Percentiles rank a stretch among this genome's conserved stretches.
Evolutionary conservation across 2,888 invertebrate species (phyloP).

Genomic region (Dicycla oo): DNA sequence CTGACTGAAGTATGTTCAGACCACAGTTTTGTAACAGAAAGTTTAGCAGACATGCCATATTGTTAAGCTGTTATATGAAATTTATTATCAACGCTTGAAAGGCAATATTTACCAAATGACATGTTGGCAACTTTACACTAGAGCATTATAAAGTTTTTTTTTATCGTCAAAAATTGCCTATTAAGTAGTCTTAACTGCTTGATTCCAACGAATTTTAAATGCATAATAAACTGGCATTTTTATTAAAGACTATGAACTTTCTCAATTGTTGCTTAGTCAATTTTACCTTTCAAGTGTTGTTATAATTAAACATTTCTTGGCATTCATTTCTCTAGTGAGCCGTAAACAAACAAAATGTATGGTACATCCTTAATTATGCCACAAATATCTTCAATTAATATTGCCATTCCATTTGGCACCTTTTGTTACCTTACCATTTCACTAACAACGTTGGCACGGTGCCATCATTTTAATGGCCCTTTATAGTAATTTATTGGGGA

Average conservation of each 20-base stretch:
- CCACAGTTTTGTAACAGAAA: neutral
- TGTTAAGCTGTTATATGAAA: neutral
- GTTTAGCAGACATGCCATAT: neutral
- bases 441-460: constrained; percentile 54
- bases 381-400: constrained; percentile 59
- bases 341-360: constrained; percentile 25
- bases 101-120: too few relatives aligned
- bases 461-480: constrained; percentile 59
- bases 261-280: too few relatives aligned
- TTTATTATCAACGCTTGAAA: too few relatives aligned
- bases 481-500: constrained; percentile 58
- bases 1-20: neutral
- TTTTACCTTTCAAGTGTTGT: too few relatives aligned
- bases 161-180: too few relatives aligned
- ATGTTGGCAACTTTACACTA: too few relatives aligned
- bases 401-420: constrained; percentile 57
- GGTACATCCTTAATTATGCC: constrained; percentile 39
- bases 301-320: constrained; percentile 14
- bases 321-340: neutral
- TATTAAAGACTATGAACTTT: too few relatives aligned
- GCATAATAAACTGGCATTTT: too few relatives aligned
- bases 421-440: constrained; percentile 61
- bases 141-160: too few relatives aligned
- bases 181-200: too few relatives aligned
- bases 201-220: too few relatives aligned